Percentiles rank a stretch among this genome's conserved stretches.
Conservation (phyloP, 1,140 invertebrate species). For the Subanguina moxae region DNA sequence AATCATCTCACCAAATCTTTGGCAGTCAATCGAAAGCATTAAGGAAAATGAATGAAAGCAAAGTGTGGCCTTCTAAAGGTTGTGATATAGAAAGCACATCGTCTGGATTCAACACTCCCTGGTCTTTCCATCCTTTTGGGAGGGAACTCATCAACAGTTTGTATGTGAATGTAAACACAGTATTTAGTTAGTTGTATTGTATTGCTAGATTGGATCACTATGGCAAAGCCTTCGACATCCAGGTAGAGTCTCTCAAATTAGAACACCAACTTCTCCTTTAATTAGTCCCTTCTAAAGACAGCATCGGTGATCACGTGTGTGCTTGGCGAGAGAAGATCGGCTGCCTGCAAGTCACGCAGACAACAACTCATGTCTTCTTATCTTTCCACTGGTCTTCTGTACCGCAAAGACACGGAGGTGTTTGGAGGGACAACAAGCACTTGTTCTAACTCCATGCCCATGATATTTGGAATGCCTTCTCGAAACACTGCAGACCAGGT, state of each 20-base stretch:
- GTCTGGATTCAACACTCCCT: slow-evolving; percentile 12
- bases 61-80: too few relatives aligned
- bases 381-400: too few relatives aligned
- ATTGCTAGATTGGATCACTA: slow-evolving; percentile 24
- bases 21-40: too few relatives aligned
- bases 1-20: too few relatives aligned
- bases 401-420: too few relatives aligned
- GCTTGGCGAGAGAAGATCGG: neutral
- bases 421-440: too few relatives aligned
- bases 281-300: slow-evolving; percentile 15
- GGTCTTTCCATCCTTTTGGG: slow-evolving; percentile 24
- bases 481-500: too few relatives aligned
- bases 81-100: neutral
- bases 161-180: neutral
- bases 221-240: neutral
- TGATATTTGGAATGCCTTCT: too few relatives aligned
- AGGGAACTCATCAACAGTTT: slow-evolving; percentile 24
- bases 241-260: neutral
- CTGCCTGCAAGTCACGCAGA: neutral
- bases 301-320: slow-evolving; percentile 31
- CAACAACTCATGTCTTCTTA: too few relatives aligned
- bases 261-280: too few relatives aligned
- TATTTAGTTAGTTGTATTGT: neutral
- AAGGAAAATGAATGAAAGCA: too few relatives aligned
- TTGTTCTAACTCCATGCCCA: too few relatives aligned